A percentile compares a stretch with the other conserved stretches of the same genome.
Evolutionary conservation across 2,113 vertebrate species (phyloP).

Genomic region (Hypomesus transpacificus): DNA sequence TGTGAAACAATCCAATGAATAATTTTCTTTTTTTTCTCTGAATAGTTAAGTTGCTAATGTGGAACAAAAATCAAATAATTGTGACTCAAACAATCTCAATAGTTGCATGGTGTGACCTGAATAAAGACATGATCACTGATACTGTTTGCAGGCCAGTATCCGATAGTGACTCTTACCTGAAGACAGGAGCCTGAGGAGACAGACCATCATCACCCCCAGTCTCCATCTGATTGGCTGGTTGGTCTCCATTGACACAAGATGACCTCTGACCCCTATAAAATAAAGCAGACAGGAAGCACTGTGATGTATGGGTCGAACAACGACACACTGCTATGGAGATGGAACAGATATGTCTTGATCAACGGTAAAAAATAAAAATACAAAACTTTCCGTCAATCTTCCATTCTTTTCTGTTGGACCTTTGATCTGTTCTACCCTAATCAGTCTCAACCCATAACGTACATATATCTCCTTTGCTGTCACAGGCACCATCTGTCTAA

Average conservation of each 20-base stretch:
- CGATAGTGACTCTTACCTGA: conserved; percentile 36
- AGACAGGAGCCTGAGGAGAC: conserved; percentile 33
- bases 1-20: conserved; percentile 17
- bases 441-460: not conserved
- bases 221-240: conserved; percentile 3
- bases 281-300: conserved; percentile 17
- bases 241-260: conserved; percentile 21
- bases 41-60: not conserved
- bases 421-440: no score
- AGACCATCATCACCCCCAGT: conserved; percentile 7
- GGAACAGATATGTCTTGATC: not conserved
- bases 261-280: not conserved
- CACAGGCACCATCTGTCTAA: not conserved
- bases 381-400: not conserved
- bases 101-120: not conserved
- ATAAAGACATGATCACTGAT: no score
- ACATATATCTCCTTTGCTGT: not conserved
- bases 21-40: not conserved
- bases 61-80: not conserved
- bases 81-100: not conserved
- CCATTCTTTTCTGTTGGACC: not conserved
- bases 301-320: no score
- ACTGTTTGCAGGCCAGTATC: not conserved
- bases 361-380: not conserved
- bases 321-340: no score